Base-by-base conservation (phyloP, 1,140 invertebrate species). In the Zaprionus camerounensis region DNA sequence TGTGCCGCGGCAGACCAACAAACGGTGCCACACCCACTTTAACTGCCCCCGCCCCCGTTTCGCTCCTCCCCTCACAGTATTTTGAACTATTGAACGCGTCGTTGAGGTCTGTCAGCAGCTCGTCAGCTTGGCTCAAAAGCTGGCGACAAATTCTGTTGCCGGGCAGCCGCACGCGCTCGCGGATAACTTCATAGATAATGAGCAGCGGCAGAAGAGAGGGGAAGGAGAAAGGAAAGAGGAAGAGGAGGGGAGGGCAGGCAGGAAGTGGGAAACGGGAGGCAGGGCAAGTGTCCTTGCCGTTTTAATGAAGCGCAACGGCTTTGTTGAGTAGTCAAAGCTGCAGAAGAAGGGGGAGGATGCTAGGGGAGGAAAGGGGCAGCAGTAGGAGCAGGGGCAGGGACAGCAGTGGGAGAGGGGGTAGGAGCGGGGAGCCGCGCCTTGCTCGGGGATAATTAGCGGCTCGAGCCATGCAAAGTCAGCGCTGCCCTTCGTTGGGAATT, bases 271-370 rank as follows among this genome's bases (percentile, higher is more conserved):
- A 4, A 26, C 4, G 56, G 67, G 67, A 66, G 70, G 51, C 53
- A 15, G 55, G 7, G 57, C 1, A 59, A 41, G 24, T 41, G 78
- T 88, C 80, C 67, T 91, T 88, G 88, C 71, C 88, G 76, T 90
- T 91, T 91, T 91, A 91, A 91, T 91, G 88, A 91, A 91, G 87
- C 87, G 80, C 85, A 84, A 62, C 76, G 84, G 76, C 80, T 85
- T 91, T 87, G 83, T 87, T 71, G 80, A 17, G 31, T 34, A 17
- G 20, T 7, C 31, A 34, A 34, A 34, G 31, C 31, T 34, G 34
- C 24, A 41, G 5, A 7, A 3, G 34, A 4, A 24, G 3, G 34
- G 12, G 17, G 15, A 55, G 15, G 38, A 0, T 13, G 15, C 57
- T 9, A 28, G 6, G 13, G 17, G 5, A 15, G 5, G 12, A 5